Percentiles rank a stretch among this genome's conserved stretches.
Conservation (phyloP, 2,888 invertebrate genomes). For the Caenorhabditis imperialis region DNA sequence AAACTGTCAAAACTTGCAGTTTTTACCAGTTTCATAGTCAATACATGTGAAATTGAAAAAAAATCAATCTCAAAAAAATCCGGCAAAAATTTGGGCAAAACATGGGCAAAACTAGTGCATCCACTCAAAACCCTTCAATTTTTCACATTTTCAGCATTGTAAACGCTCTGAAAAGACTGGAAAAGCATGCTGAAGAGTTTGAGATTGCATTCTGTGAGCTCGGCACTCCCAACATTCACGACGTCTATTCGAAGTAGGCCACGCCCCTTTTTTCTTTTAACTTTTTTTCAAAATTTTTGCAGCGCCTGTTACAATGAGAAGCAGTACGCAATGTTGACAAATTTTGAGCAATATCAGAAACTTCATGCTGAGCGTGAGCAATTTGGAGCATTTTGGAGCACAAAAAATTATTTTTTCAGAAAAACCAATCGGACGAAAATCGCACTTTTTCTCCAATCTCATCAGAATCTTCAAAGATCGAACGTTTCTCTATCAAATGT, state of each 20-base stretch:
- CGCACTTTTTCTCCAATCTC: constrained; percentile 20
- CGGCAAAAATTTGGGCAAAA: too few relatives aligned
- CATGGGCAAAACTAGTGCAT: too few relatives aligned
- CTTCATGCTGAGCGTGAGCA: constrained; percentile 8
- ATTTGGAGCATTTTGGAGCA: background rate
- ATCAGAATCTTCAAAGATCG: constrained; percentile 19
- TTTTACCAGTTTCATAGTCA: too few relatives aligned
- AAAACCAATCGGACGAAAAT: background rate
- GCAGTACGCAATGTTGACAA: constrained; percentile 24
- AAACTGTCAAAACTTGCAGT: too few relatives aligned
- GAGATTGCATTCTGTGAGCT: constrained; percentile 29
- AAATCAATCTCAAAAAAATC: too few relatives aligned
- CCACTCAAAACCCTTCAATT: too few relatives aligned
- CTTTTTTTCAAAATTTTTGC: background rate
- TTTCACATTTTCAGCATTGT: constrained; percentile 19
- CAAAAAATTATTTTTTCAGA: constrained; percentile 3
- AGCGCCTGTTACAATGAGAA: constrained; percentile 28
- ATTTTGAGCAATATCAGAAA: constrained; percentile 13
- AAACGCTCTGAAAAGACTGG: constrained; percentile 6
- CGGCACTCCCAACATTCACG: constrained; percentile 26
- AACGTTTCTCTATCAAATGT: constrained; percentile 13
- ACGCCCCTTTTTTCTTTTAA: background rate
- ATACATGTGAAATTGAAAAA: too few relatives aligned
- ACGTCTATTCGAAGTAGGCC: constrained; percentile 38
- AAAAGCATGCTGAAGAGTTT: background rate